Evolutionary conservation across 2,797 vertebrate genomes (phyloP), one percentile per base, ranked within the genome.

Genomic region (Halcyon chelicuti): DNA sequence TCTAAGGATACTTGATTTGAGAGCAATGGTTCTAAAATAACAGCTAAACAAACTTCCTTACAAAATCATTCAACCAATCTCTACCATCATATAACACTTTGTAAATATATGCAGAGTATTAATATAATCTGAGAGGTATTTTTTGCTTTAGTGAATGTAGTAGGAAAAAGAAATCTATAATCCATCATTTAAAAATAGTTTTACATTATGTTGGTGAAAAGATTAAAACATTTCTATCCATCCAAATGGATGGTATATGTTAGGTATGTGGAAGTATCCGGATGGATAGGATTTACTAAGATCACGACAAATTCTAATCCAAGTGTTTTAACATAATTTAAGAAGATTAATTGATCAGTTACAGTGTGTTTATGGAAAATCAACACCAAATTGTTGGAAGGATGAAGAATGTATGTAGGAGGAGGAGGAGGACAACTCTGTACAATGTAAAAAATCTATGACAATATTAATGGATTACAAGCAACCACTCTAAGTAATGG

Each of bases 311-410:
- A 96, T 68, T 60, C 25, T 68, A 93, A 95, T 78, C 57, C 26
- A 93, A 92, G 81, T 54, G 49, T 85, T 89, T 90, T 62, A 91
- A 82, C 28, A 58, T 55, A 83, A 88, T 75, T 94, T 92, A 93
- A 68, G 76, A 92, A 95, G 82, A 96, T 63, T 88, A 96, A 78
- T 47, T 78, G 25, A 93, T 91, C 86, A 92, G 91, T 96, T 96
- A 96, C 44, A 82, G 75, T 1, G 7, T 89, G 58, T 85, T 93
- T 83, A 82, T 39, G 40, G 57, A 94, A 88, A 87, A 88, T 84
- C 72, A 91, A 79, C 79, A 90, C 9, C 31, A 70, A 60, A 77
- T 12, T 54, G 46, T 47, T 60, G 28, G 49, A 91, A 90, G 28
- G 57, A 83, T 57, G 35, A 94, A 47, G 87, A 62, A 54, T 40